Evolutionary conservation across 2,797 vertebrate genomes (phyloP), one percentile per base, ranked within the genome.

Genomic region (Dermochelys coriacea): DNA sequence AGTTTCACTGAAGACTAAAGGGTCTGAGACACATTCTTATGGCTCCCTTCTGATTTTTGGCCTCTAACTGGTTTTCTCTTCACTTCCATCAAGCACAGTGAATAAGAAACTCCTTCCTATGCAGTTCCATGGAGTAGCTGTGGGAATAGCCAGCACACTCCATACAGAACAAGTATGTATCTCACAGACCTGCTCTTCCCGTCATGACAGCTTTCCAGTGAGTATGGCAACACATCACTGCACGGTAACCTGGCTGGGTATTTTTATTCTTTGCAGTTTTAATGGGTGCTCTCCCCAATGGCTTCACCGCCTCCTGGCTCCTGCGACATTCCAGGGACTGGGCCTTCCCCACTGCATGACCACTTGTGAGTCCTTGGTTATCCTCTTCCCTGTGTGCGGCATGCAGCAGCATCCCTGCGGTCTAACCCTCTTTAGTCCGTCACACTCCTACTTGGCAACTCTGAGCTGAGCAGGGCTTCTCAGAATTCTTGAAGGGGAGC

Each of bases 81-180:
- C 37, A 29, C 51, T 1, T 4, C 51, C 91, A 77, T 47, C 45
- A 77, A 77, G 74, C 27, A 47, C 6, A 75, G 64, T 16, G 41
- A 45, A 2, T 4, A 8, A 37, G 64, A 25, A n/a, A 11, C 51
- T 78, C 23, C n/a, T 25, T 45, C 1, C 0, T 23, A 34, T 0
- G 0, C 45, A 0, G 0, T 21, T n/a, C 71, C 84, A 0, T 0
- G 8, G 3, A 0, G 50, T 16, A 0, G 6, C 52, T 0, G 34
- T 25, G 78, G 34, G 34, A 80, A 34, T n/a, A n/a, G 3, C 27
- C 1, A 0, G 14, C 64, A 45, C 0, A 0, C 15, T 25, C 77
- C 11, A 2, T 8, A 5, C 0, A 0, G 45, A 29, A 31, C 10
- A n/a, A 21, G 3, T 29, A 2, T 10, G 47, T 61, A 0, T 0